Evolutionary conservation across 2,888 invertebrate genomes (phyloP).

Genomic region (Auanema sp.): DNA sequence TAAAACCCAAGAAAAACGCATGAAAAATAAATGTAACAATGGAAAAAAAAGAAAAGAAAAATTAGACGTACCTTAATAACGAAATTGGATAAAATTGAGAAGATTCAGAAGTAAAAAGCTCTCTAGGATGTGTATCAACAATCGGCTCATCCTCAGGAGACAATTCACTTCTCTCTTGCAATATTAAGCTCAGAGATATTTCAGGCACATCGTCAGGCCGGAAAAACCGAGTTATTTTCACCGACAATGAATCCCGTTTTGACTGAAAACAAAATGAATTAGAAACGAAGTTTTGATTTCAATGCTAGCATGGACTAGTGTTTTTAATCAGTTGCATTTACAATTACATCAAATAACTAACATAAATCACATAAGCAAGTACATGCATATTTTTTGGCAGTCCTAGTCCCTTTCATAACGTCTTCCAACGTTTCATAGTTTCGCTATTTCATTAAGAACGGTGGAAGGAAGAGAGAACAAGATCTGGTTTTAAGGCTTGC

Average conservation of each 20-base stretch:
- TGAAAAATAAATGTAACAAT: too few species aligned
- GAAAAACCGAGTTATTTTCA: conserved; percentile 70
- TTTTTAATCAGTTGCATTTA: too few species aligned
- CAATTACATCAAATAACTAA: too few species aligned
- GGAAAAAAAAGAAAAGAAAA: neutral
- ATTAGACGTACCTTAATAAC: conserved; percentile 66
- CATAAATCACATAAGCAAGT: too few species aligned
- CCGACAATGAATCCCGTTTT: conserved; percentile 69
- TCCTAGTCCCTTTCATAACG: too few species aligned
- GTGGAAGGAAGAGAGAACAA: too few species aligned
- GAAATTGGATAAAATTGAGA: conserved; percentile 68
- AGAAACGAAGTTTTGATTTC: too few species aligned
- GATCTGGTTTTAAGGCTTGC: too few species aligned
- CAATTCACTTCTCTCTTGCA: conserved; percentile 39
- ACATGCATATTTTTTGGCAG: too few species aligned
- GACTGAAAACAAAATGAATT: conserved; percentile 64
- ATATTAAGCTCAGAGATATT: conserved; percentile 48
- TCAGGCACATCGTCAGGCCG: conserved; percentile 70
- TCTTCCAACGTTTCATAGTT: too few species aligned
- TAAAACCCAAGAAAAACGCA: conserved; percentile 1
- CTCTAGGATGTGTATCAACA: conserved; percentile 57
- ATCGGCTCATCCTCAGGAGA: conserved; percentile 6
- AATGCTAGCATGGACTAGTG: too few species aligned
- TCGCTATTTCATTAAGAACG: too few species aligned
- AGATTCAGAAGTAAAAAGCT: conserved; percentile 70